Evolutionary conservation across 2,797 vertebrate genomes (phyloP), one percentile per base, ranked within the genome.

Genomic region (Microchirus variegatus): DNA sequence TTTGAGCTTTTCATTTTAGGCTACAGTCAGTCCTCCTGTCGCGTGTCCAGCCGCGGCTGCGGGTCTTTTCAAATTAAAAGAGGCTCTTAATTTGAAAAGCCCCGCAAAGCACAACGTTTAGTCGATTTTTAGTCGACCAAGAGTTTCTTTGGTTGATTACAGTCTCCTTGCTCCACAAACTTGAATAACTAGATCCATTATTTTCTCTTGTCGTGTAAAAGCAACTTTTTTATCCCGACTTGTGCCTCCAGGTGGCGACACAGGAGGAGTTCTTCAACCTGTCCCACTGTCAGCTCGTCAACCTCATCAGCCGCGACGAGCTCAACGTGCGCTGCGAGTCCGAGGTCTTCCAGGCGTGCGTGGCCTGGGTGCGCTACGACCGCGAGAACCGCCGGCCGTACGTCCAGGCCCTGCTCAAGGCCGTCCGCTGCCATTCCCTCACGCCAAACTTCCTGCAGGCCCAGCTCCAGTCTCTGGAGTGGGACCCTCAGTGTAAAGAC

Each of bases 311-410:
- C 84, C 95, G 96, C 0, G 97, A 98, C 0, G 97, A 98, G 83
- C 93, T 99, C 63, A 99, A 98, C 6, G 97, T 99, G 44, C 97
- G 96, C 75, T 98, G 97, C 4, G 97, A 99, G 86, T 98, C 96
- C 0, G 96, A 98, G 70, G 97, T 98, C 54, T 99, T 97, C 89
- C 95, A 97, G 37, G 97, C 97, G 0, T 98, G 97, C 12, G 94
- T 98, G 87, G 91, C 94, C 19, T 99, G 97, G 97, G 96, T 98
- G 43, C 95, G 94, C 38, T 97, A 96, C 0, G 96, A 98, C 90
- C 92, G 91, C 0, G 92, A 94, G 65, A 92, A 91, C 76, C 92
- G 97, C 0, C 93, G 95, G 0, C 96, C 93, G 0, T 98, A 95
- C 1, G 92, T 97, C 0, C 96, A 95, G 59, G 96, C 97, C 0